These are phyloP conservation scores for Zoanthus sansibaricus DNA, from an alignment of 92 coral and sea anemone genomes.

Conservation along the genomic window DNA sequence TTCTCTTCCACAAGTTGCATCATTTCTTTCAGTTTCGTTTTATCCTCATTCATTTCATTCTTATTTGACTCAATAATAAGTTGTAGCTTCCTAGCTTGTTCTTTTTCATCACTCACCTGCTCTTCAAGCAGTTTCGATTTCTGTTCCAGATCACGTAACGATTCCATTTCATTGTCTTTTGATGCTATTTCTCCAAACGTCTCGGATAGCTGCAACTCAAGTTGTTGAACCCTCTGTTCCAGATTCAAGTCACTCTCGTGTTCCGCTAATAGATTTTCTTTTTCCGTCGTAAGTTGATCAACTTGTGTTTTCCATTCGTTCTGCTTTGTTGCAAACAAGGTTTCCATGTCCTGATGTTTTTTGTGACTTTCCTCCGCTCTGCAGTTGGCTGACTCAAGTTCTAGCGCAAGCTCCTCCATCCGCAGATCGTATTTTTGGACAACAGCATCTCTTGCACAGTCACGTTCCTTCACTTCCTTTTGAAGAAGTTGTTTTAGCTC, in stretches of 20 bases:
- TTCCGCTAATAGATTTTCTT: constrained; percentile 46
- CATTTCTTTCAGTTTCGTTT: constrained; percentile 63
- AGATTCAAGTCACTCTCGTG: constrained; percentile 31
- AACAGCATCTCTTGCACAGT: constrained; percentile 82
- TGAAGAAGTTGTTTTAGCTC: constrained; percentile 69
- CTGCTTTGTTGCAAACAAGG: constrained; percentile 32
- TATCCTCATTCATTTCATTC: constrained; percentile 45
- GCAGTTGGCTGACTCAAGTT: constrained; percentile 74
- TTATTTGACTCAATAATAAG: constrained; percentile 57
- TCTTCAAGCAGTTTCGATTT: constrained; percentile 45
- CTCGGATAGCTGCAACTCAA: constrained; percentile 56
- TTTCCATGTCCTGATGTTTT: constrained; percentile 47
- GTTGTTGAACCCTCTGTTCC: constrained; percentile 61
- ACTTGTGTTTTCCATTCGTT: constrained; percentile 52
- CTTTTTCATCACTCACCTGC: constrained; percentile 60
- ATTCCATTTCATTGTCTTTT: constrained; percentile 33
- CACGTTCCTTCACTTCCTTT: constrained; percentile 74
- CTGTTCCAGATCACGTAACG: constrained; percentile 47
- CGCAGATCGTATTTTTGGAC: constrained; percentile 84
- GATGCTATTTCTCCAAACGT: constrained; percentile 49
- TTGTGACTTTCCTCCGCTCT: constrained; percentile 54
- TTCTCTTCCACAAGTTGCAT: constrained; percentile 57
- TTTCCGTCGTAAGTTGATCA: constrained; percentile 52
- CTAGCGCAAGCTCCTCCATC: constrained; percentile 76
- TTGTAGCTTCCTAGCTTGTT: constrained; percentile 31